A percentile compares a stretch with the other conserved stretches of the same genome.
These are phyloP conservation scores for Coecobrya sp. DNA, from an alignment of 2,888 invertebrate genomes.

Conservation along the genomic window DNA sequence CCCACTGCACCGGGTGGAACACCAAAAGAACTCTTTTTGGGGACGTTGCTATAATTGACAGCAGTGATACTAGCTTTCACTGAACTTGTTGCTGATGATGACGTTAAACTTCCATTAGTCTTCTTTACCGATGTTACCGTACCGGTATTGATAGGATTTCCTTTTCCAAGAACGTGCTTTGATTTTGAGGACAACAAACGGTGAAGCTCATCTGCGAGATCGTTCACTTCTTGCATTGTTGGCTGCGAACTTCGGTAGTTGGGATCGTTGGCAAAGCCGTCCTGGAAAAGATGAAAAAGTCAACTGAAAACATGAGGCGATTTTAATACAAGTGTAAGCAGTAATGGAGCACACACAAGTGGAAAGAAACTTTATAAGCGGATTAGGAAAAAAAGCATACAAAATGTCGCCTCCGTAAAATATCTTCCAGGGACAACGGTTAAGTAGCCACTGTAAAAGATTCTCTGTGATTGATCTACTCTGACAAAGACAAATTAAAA, in stretches of 20 bases:
- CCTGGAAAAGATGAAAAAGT: slow-evolving; percentile 5
- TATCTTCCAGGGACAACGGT: background rate
- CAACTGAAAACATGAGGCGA: background rate
- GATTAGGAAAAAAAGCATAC: background rate
- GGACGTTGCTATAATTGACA: slow-evolving; percentile 75
- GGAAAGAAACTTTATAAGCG: slow-evolving; percentile 8
- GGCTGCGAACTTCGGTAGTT: slow-evolving; percentile 77
- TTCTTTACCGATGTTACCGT: slow-evolving; percentile 47
- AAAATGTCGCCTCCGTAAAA: background rate
- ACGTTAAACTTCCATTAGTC: slow-evolving; percentile 31
- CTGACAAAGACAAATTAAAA: slow-evolving; percentile 41
- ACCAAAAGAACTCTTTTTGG: background rate
- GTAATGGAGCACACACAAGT: background rate
- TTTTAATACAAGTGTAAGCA: background rate
- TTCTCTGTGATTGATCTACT: background rate
- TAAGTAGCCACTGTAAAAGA: background rate
- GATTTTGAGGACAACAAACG: slow-evolving; percentile 79
- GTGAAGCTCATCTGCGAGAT: slow-evolving; percentile 82
- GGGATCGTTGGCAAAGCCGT: slow-evolving; percentile 75
- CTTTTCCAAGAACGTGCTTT: slow-evolving; percentile 56
- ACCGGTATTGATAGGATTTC: slow-evolving; percentile 36
- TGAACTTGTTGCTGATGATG: slow-evolving; percentile 74
- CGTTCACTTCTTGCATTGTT: slow-evolving; percentile 81
- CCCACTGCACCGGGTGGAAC: background rate
- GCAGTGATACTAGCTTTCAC: slow-evolving; percentile 75